Base-by-base conservation (phyloP, 1,140 invertebrate genomes). In the Drosophila obscura region DNA sequence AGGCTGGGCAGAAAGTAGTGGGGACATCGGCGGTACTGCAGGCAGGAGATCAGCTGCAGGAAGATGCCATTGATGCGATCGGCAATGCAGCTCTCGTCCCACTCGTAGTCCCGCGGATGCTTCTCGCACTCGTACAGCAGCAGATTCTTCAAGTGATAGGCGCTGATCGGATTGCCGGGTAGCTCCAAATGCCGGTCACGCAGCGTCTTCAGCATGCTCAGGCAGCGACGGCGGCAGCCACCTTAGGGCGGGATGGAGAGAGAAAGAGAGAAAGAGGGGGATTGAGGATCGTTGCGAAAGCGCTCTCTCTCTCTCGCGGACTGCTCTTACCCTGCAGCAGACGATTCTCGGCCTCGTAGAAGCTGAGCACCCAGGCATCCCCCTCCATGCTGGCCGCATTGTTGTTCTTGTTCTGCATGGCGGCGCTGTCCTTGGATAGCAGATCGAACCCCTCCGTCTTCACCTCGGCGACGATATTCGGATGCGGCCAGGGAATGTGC, bases 91-190 rank as follows among this genome's bases (percentile, higher is more conserved):
- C 94, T 94, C 81, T 99, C 97, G 89, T 98, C 97, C 97, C 97
- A 99, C 92, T 99, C 97, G 24, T 94, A 92, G 91, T 99, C 97
- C 15, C 96, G 92, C 1, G 97, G 96, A 93, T 99, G 97, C 91
- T 99, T 99, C 93, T 99, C 98, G 92, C 98, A 99, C 92, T 99
- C 97, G 93, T 97, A 98, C 45, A 99, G 92, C 24, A 98, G 92
- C 45, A 98, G 92, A 1, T 97, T 98, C 92, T 98, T 98, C 91
- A 98, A 93, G 91, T 98, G 96, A 92, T 98, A 98, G 48, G 95
- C 94, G 8, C 95, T 95, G 7, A 98, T 96, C 0, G 97, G 97
- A 84, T 96, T 96, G 0, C 97, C 97, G 0, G 96, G 95, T 16
- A 97, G 93, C 80, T 98, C 97, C 59, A 99, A 92, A 91, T 99